A percentile compares a stretch with the other conserved stretches of the same genome.
Evolutionary conservation across 2,113 vertebrate species (phyloP).

Genomic region (Anas platyrhynchos): DNA sequence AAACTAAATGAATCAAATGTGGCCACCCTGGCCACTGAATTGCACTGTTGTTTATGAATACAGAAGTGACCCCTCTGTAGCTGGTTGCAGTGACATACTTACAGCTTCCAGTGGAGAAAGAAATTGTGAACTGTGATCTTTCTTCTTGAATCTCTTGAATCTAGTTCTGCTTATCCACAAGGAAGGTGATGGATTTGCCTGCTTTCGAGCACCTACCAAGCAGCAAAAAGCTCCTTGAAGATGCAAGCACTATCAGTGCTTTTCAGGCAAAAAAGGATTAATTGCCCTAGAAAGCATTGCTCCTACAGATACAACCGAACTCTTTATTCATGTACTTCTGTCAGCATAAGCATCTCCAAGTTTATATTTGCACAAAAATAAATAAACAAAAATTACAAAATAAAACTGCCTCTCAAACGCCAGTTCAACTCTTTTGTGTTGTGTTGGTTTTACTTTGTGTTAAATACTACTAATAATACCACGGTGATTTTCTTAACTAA

Average conservation of each 20-base stretch:
- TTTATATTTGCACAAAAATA: background rate
- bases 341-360: background rate
- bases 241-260: background rate
- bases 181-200: background rate
- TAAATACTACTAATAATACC: background rate
- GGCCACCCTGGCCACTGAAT: background rate
- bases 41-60: background rate
- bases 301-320: background rate
- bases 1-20: background rate
- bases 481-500: background rate
- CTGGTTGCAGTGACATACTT: background rate
- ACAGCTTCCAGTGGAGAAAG: background rate
- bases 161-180: background rate
- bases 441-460: background rate
- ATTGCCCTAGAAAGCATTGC: background rate
- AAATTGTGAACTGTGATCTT: background rate
- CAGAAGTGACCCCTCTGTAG: background rate
- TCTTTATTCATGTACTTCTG: background rate
- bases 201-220: background rate
- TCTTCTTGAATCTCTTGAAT: background rate
- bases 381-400: background rate
- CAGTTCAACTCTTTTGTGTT: background rate
- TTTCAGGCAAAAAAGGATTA: slow-evolving; percentile 1
- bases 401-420: background rate
- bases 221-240: slow-evolving; percentile 6